Base-by-base conservation (phyloP, 2,797 vertebrate genomes). In the Tapirus indicus region DNA sequence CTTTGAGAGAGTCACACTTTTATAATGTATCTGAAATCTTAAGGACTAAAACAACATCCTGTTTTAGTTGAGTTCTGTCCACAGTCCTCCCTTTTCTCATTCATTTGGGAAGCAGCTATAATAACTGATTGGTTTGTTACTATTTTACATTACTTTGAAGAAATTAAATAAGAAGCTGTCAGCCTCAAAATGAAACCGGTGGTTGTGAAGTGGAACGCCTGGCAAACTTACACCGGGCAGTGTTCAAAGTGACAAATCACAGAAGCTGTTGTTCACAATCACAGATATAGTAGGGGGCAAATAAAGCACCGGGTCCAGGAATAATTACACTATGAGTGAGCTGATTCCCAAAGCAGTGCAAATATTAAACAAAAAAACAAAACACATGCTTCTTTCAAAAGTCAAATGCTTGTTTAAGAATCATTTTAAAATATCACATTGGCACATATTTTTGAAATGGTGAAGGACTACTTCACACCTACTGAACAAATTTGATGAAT, bases 211-310 rank as follows among this genome's bases (percentile, higher is more conserved):
- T 35, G 92, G 92, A 95, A 49, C 47, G 94, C 41, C 87, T 56
- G 89, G 74, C 8, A 92, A 91, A 52, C 14, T 16, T 85, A 97
- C 35, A 80, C 2, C 27, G 84, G 78, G 58, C 35, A 88, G 56
- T 83, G 92, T 21, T 94, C 96, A 89, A 97, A 96, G 88, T 69
- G 84, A 95, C n/a, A 96, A 91, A 97, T 95, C 88, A 95, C 69
- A 97, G 97, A 94, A 97, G 29, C n/a, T 69, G 96, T 7, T 0
- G 0, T 9, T 95, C 90, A 78, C 29, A 32, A 91, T 62, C 23
- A 74, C 32, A 71, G 72, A n/a, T 21, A n/a, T 21, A 90, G 72
- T 7, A 92, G 72, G 1, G 1, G 56, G 47, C 68, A 97, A 98
- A 94, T 94, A 91, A 92, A 92, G 95, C 44, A 92, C 68, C 95